Conservation (phyloP, 2,113 vertebrate genomes). For the Scomber japonicus region DNA sequence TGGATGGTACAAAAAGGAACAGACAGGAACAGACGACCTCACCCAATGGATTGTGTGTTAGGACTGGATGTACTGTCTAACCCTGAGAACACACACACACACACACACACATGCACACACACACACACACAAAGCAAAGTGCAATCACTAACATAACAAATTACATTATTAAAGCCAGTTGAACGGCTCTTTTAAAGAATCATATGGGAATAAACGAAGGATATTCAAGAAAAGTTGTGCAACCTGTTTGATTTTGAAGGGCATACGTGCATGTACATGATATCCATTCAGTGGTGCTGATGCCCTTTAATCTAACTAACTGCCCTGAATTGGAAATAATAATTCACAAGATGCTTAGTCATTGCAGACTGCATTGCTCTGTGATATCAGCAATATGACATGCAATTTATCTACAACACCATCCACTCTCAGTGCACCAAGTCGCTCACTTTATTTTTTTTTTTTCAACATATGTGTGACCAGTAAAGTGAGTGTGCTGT, state of each 20-base stretch:
- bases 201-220: neutral
- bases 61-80: neutral
- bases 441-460: neutral
- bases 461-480: neutral
- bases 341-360: neutral
- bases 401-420: too few relatives aligned
- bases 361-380: neutral
- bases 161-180: slow-evolving; percentile 6
- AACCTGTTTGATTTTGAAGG: neutral
- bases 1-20: too few relatives aligned
- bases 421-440: neutral
- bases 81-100: neutral
- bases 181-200: neutral
- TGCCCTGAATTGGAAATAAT: neutral
- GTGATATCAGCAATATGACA: neutral
- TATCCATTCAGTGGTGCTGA: neutral
- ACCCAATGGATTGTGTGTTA: neutral
- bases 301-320: too few relatives aligned
- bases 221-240: neutral
- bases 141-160: neutral
- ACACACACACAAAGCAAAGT: neutral
- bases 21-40: too few relatives aligned
- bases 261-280: neutral
- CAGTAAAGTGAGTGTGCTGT: neutral
- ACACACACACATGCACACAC: neutral